Percentiles rank a stretch among this genome's conserved stretches.
These are phyloP conservation scores for Takifugu flavidus DNA, from an alignment of 2,113 vertebrate species.

Conservation along the genomic window DNA sequence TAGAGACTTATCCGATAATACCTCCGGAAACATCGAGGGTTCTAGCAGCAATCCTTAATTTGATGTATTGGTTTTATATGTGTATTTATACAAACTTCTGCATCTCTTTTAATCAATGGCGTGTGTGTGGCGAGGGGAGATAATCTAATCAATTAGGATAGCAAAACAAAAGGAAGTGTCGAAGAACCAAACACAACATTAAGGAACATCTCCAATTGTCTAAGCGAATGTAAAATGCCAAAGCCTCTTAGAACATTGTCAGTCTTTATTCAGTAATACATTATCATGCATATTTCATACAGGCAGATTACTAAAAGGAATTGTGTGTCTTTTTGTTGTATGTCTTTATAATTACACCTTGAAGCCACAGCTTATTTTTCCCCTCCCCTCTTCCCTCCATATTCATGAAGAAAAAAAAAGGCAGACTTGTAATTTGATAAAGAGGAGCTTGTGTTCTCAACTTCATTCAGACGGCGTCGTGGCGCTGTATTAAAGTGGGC, in stretches of 20 bases:
- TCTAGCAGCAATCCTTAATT: not conserved
- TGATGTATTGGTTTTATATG: not conserved
- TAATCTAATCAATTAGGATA: constrained; percentile 76
- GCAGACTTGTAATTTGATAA: constrained; percentile 99
- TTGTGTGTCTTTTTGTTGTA: constrained; percentile 96
- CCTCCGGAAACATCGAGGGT: not conserved
- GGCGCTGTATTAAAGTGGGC: constrained; percentile 97
- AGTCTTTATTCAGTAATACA: constrained; percentile 95
- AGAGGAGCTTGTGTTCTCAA: constrained; percentile 97
- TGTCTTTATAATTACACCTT: constrained; percentile 99
- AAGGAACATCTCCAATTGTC: constrained; percentile 89
- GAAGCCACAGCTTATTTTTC: constrained; percentile 91
- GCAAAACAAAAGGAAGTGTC: constrained; percentile 78
- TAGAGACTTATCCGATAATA: constrained; percentile 19
- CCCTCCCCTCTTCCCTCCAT: constrained; percentile 82
- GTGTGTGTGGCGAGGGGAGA: constrained; percentile 53
- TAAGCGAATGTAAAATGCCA: constrained; percentile 87
- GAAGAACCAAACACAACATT: constrained; percentile 83
- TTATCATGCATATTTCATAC: constrained; percentile 98
- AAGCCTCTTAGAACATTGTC: constrained; percentile 93
- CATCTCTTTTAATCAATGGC: constrained; percentile 42
- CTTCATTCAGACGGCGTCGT: constrained; percentile 95
- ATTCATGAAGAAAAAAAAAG: constrained; percentile 90
- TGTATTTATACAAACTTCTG: constrained; percentile 2
- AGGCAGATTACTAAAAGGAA: constrained; percentile 92